phyloP scores from a whole-genome alignment of 2,888 invertebrate species.

The Acronicta aceris region DNA sequence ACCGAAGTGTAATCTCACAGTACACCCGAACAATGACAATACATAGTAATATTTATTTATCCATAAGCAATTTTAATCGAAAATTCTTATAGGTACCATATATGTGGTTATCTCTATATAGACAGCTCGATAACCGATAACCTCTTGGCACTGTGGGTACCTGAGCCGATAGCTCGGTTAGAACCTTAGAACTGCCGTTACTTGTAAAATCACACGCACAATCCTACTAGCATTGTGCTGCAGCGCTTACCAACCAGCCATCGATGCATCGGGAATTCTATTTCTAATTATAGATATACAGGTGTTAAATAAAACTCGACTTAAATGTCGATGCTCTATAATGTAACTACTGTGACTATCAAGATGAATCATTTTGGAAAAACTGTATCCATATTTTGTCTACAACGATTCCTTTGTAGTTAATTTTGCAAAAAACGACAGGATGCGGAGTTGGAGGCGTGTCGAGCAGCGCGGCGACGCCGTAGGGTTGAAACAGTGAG shows the following conservation, averaged over 20 bases:
- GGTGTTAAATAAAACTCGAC: constrained; percentile 53
- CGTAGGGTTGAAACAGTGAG: constrained; percentile 60
- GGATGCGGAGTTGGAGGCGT: constrained; percentile 83
- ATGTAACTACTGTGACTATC: constrained; percentile 28
- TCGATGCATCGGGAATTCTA: constrained; percentile 60
- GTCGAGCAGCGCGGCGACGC: constrained; percentile 73
- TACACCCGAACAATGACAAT: constrained; percentile 25
- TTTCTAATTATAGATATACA: constrained; percentile 56
- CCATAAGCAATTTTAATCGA: constrained; percentile 50
- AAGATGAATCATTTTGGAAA: constrained; percentile 55
- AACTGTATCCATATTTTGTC: constrained; percentile 66
- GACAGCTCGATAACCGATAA: constrained; percentile 81
- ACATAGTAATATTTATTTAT: constrained; percentile 29
- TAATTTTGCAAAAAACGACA: constrained; percentile 84
- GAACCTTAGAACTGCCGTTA: constrained; percentile 84
- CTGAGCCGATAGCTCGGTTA: constrained; percentile 78
- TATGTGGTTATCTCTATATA: constrained; percentile 63
- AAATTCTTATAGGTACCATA: constrained; percentile 60
- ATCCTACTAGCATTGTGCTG: constrained; percentile 71
- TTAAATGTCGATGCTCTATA: constrained; percentile 39
- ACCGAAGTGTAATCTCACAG: constrained; percentile 1
- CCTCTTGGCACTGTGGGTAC: constrained; percentile 78
- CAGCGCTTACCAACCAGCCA: constrained; percentile 55
- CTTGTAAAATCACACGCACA: constrained; percentile 81
- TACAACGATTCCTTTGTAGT: constrained; percentile 77